phyloP scores from a whole-genome alignment of 53 echinoderm and acorn worm species.

The Antedon mediterranea region DNA sequence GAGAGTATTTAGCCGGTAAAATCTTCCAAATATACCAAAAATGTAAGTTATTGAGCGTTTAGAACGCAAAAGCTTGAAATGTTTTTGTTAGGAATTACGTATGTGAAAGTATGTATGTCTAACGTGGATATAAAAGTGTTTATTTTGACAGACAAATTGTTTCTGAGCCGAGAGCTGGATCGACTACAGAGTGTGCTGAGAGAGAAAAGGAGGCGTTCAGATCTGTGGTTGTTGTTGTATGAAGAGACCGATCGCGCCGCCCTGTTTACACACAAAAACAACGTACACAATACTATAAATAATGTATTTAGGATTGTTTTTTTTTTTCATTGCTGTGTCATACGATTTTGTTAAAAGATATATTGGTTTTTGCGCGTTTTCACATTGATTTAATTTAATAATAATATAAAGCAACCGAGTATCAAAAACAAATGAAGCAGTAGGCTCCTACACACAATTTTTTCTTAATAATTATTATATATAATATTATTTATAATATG shows the following conservation, averaged over 20 bases:
- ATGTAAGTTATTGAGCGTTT: neutral
- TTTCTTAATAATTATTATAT: too few relatives aligned
- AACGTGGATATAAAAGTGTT: neutral
- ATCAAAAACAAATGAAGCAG: too few relatives aligned
- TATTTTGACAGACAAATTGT: neutral
- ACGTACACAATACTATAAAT: too few relatives aligned
- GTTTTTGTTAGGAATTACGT: neutral
- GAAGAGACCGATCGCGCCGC: neutral
- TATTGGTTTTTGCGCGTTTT: too few relatives aligned
- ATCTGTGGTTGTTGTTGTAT: neutral
- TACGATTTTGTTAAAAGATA: too few relatives aligned
- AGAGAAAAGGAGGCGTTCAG: neutral
- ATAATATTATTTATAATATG: too few relatives aligned
- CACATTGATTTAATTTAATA: too few relatives aligned
- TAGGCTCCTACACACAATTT: too few relatives aligned
- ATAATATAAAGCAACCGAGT: too few relatives aligned
- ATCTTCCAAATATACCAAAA: constrained; percentile 1
- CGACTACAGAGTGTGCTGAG: neutral
- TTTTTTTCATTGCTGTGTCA: too few relatives aligned
- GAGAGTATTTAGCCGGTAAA: constrained; percentile 1
- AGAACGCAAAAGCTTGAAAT: neutral
- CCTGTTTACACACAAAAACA: too few relatives aligned
- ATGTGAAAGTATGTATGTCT: neutral
- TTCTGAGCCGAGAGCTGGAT: neutral
- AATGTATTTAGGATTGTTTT: too few relatives aligned